Conservation (phyloP, 2,113 vertebrate genomes). For the Nansenia antarctica region DNA sequence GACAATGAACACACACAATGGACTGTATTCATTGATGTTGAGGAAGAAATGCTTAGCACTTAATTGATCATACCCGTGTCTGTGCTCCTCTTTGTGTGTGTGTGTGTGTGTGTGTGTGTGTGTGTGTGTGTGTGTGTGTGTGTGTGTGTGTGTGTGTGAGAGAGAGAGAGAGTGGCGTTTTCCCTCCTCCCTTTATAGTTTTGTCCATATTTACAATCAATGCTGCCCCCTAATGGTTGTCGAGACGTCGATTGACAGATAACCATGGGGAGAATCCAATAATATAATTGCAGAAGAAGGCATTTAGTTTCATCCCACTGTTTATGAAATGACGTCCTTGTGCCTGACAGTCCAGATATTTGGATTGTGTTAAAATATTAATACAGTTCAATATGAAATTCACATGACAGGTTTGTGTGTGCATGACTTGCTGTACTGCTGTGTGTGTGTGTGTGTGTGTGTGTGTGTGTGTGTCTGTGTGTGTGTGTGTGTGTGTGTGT, state of each 20-base stretch:
- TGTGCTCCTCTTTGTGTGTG: conserved; percentile 65
- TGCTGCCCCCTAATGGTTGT: conserved; percentile 67
- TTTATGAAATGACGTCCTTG: conserved; percentile 43
- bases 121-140: conserved; percentile 16
- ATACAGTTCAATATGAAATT: conserved; percentile 18
- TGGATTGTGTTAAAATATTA: too few species aligned
- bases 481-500: not conserved
- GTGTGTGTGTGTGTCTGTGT: not conserved
- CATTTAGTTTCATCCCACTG: conserved; percentile 38
- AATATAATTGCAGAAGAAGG: conserved; percentile 40
- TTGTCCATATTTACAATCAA: conserved; percentile 55
- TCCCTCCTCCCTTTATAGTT: conserved; percentile 33
- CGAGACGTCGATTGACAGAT: conserved; percentile 24
- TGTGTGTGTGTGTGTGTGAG: conserved; percentile 6
- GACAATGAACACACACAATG: conserved; percentile 75
- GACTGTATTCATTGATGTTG: conserved; percentile 61
- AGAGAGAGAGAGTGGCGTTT: not conserved
- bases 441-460: conserved; percentile 19
- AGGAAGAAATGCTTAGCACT: conserved; percentile 73
- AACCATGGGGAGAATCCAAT: conserved; percentile 17
- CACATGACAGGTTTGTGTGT: not conserved
- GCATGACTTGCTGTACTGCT: conserved; percentile 27
- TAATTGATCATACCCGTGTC: conserved; percentile 77
- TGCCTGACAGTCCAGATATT: conserved; percentile 44
- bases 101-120: conserved; percentile 41